Conservation (phyloP, 2,797 vertebrate species). For the Neosalanx taihuensis region DNA sequence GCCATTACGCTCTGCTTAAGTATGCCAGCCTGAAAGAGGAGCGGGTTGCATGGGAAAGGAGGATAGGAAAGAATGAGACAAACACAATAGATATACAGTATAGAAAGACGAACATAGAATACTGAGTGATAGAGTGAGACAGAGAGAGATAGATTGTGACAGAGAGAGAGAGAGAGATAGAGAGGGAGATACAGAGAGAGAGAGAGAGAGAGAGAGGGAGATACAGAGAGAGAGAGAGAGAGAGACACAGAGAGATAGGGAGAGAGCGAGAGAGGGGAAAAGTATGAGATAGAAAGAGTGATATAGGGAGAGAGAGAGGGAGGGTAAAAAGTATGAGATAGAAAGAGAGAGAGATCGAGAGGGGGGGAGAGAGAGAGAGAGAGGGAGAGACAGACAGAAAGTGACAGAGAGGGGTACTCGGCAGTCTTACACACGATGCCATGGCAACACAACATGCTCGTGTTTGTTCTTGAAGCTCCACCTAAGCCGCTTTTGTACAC, state of each 20-base stretch:
- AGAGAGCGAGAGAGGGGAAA: not conserved
- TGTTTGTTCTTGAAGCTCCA: slow-evolving; percentile 20
- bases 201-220: not conserved
- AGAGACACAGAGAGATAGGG: not conserved
- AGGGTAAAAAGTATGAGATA: not conserved
- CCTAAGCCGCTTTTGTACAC: slow-evolving; percentile 28
- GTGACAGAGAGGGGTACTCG: not conserved
- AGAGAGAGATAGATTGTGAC: not conserved
- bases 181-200: not conserved
- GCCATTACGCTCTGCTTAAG: slow-evolving; percentile 4
- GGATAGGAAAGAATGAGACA: not conserved
- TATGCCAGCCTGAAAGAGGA: not conserved
- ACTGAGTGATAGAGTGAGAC: not conserved
- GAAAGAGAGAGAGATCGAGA: too few relatives aligned
- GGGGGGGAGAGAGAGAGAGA: not conserved
- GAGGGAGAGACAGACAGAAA: not conserved
- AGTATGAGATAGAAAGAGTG: not conserved
- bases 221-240: not conserved
- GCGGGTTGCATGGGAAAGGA: not conserved
- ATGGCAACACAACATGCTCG: slow-evolving; percentile 40
- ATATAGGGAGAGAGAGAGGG: not conserved
- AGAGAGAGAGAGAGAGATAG: not conserved
- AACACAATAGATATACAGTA: not conserved
- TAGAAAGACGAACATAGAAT: not conserved
- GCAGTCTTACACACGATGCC: slow-evolving; percentile 3